Percentiles rank a stretch among this genome's conserved stretches.
Evolutionary conservation across 2,888 invertebrate genomes (phyloP).

Genomic region (Lasioglossum calceatum): DNA sequence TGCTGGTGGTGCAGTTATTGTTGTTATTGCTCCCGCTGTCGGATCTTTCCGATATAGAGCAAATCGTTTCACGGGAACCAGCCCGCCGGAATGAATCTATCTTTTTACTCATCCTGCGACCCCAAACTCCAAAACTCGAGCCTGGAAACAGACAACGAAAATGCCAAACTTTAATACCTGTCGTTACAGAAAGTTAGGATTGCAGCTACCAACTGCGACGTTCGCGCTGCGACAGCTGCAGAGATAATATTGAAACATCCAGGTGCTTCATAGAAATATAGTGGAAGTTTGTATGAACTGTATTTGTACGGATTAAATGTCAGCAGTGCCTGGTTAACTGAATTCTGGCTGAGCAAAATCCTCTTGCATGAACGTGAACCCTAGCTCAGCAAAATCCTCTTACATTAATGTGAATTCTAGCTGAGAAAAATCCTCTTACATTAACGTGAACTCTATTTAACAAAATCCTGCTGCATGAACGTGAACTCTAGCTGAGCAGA

Average conservation of each 20-base stretch:
- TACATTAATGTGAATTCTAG: too few relatives aligned
- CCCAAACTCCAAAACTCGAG: slow-evolving; percentile 86
- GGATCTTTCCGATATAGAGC: slow-evolving; percentile 81
- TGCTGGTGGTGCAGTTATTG: slow-evolving; percentile 45
- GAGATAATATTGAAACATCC: background rate
- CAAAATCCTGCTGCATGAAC: too few relatives aligned
- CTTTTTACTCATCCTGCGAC: slow-evolving; percentile 91
- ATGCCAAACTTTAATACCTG: background rate
- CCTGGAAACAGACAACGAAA: slow-evolving; percentile 42
- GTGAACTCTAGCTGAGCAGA: too few relatives aligned
- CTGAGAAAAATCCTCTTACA: too few relatives aligned
- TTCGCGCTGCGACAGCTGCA: background rate
- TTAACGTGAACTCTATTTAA: too few relatives aligned
- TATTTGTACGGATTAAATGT: too few relatives aligned
- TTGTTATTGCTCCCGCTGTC: slow-evolving; percentile 75
- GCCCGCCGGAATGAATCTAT: slow-evolving; percentile 90
- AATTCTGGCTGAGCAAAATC: too few relatives aligned
- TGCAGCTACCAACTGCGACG: background rate
- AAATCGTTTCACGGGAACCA: slow-evolving; percentile 87
- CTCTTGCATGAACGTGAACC: too few relatives aligned
- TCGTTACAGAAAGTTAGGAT: background rate
- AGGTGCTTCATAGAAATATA: background rate
- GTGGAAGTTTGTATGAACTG: too few relatives aligned
- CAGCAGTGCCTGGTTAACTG: too few relatives aligned
- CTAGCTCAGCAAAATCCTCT: too few relatives aligned